Evolutionary conservation across 2,113 vertebrate species (phyloP).

Genomic region (Pterophyllum scalare): DNA sequence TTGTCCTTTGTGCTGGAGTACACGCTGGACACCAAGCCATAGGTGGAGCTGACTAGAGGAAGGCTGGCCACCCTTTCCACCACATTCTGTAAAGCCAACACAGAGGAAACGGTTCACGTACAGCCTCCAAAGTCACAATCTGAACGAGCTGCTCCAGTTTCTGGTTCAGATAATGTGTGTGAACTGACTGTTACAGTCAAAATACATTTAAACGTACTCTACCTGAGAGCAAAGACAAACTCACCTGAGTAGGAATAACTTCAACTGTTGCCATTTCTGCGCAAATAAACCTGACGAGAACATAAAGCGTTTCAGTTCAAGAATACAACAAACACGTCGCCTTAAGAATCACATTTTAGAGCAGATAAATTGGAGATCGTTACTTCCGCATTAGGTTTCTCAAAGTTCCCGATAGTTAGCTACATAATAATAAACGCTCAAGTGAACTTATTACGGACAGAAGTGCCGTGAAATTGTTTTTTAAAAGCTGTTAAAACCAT

Average conservation of each 20-base stretch:
- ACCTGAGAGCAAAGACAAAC: neutral
- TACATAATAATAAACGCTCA: constrained; percentile 3
- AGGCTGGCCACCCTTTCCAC: constrained; percentile 87
- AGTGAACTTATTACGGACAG: neutral
- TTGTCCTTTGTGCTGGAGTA: constrained; percentile 90
- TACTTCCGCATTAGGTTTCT: neutral
- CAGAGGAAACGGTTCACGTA: neutral
- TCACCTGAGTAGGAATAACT: constrained; percentile 65
- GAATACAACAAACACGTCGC: neutral
- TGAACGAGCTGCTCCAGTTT: neutral
- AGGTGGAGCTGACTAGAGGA: constrained; percentile 93
- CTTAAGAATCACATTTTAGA: neutral
- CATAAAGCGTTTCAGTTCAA: neutral
- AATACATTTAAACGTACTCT: neutral
- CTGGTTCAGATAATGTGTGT: neutral
- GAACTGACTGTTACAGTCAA: neutral
- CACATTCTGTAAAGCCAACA: constrained; percentile 83
- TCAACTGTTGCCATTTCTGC: constrained; percentile 64
- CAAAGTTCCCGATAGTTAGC: neutral
- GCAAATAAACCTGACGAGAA: neutral
- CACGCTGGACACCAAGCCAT: constrained; percentile 84
- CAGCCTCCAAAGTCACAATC: neutral
- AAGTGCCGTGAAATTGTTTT: neutral
- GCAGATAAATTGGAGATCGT: neutral
- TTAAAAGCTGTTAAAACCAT: neutral